phyloP scores from a whole-genome alignment of 2,888 invertebrate genomes.

The Andrena flavipes region DNA sequence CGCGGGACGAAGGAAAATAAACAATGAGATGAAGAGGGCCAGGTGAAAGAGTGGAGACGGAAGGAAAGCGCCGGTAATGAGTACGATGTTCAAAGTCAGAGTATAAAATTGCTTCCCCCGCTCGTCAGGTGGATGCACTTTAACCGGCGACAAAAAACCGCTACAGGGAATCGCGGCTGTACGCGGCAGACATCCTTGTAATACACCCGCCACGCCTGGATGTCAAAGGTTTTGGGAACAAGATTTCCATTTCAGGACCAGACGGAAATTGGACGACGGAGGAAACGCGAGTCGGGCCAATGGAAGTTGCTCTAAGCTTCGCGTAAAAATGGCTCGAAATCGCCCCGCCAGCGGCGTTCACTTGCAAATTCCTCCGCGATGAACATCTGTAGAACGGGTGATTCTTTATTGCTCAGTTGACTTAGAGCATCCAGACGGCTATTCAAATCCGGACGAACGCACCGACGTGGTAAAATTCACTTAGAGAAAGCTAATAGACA shows the following conservation, averaged over 20 bases:
- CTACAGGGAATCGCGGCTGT: constrained; percentile 38
- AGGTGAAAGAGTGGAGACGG: background rate
- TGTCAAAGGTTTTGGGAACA: constrained; percentile 63
- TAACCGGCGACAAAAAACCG: constrained; percentile 17
- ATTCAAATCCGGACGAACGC: background rate
- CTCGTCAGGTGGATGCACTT: background rate
- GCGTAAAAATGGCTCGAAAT: constrained; percentile 54
- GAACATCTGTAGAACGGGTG: background rate
- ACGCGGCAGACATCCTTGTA: constrained; percentile 28
- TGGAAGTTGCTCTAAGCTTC: constrained; percentile 55
- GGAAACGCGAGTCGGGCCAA: constrained; percentile 46
- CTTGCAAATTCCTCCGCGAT: background rate
- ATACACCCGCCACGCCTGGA: constrained; percentile 31
- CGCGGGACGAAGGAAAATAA: background rate
- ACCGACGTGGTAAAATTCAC: background rate
- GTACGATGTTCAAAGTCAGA: background rate
- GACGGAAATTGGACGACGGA: constrained; percentile 66
- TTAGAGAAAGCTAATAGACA: background rate
- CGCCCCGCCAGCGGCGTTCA: background rate
- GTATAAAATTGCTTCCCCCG: constrained; percentile 28
- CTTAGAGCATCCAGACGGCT: background rate
- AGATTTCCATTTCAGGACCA: constrained; percentile 66
- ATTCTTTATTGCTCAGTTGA: background rate
- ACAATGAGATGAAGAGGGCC: background rate
- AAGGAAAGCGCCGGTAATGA: background rate